Evolutionary conservation across 2,797 vertebrate species (phyloP).

Genomic region (Artibeus lituratus): DNA sequence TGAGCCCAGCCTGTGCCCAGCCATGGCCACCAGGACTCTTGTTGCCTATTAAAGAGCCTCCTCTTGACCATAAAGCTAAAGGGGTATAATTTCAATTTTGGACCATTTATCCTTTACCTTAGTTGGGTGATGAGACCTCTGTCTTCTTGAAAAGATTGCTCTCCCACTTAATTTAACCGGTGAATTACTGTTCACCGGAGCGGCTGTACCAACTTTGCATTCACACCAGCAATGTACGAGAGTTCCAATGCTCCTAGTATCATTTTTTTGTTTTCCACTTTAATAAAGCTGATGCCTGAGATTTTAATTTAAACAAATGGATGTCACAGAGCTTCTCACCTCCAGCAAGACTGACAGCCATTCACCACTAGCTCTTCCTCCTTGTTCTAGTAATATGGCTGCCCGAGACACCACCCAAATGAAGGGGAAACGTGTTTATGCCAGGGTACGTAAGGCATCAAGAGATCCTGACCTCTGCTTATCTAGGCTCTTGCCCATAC

Average conservation of each 20-base stretch:
- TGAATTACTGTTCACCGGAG: neutral
- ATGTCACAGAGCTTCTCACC: neutral
- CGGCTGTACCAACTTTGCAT: neutral
- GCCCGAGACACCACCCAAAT: neutral
- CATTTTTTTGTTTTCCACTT: neutral
- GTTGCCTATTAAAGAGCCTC: neutral
- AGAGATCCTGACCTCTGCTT: neutral
- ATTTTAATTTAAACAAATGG: neutral
- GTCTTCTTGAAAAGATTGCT: neutral
- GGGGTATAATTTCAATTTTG: slow-evolving; percentile 28
- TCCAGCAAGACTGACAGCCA: neutral
- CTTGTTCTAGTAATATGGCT: neutral
- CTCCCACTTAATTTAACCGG: slow-evolving; percentile 23
- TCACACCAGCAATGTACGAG: neutral
- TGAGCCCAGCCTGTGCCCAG: neutral
- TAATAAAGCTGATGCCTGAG: neutral
- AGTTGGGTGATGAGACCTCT: neutral
- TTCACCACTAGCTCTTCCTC: neutral
- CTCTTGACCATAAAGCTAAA: slow-evolving; percentile 7
- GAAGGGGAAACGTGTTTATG: neutral
- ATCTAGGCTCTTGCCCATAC: neutral
- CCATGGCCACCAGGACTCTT: slow-evolving; percentile 15
- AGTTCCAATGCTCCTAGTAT: neutral
- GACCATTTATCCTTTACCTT: slow-evolving; percentile 7
- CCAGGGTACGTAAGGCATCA: neutral